These are phyloP conservation scores for Colossoma macropomum DNA, from an alignment of 2,113 vertebrate genomes.

Conservation along the genomic window DNA sequence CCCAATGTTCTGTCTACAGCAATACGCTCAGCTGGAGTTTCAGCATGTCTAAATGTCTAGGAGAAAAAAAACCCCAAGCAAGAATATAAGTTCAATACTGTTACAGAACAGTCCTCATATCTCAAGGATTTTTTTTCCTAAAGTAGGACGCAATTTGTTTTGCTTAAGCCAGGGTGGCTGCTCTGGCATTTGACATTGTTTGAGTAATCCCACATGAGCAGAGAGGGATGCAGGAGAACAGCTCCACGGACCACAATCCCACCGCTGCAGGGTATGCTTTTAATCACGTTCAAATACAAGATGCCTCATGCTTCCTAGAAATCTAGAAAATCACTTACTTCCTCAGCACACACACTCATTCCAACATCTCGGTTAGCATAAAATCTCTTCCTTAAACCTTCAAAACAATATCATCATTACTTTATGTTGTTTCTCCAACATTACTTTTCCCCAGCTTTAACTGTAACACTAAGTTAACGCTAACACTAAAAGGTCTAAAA, in stretches of 20 bases:
- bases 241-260: constrained; percentile 20
- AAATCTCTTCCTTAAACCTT: too few relatives aligned
- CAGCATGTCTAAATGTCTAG: neutral
- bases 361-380: neutral
- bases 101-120: constrained; percentile 42
- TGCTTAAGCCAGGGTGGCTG: constrained; percentile 69
- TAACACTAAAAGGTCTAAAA: neutral
- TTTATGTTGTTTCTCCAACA: too few relatives aligned
- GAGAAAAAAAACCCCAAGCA: too few relatives aligned
- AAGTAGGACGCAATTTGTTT: constrained; percentile 65
- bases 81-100: neutral
- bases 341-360: neutral
- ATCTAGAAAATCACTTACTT: neutral
- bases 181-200: constrained; percentile 59
- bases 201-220: constrained; percentile 65
- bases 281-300: neutral
- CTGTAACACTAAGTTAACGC: neutral
- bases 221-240: constrained; percentile 52
- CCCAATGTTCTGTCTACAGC: neutral
- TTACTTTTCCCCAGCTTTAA: neutral
- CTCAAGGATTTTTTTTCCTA: constrained; percentile 63
- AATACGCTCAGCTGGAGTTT: too few relatives aligned
- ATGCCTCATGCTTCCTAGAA: neutral
- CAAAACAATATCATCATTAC: too few relatives aligned
- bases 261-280: neutral